Evolutionary conservation across 2,888 invertebrate genomes (phyloP).

Genomic region (Drosophila macrospina): DNA sequence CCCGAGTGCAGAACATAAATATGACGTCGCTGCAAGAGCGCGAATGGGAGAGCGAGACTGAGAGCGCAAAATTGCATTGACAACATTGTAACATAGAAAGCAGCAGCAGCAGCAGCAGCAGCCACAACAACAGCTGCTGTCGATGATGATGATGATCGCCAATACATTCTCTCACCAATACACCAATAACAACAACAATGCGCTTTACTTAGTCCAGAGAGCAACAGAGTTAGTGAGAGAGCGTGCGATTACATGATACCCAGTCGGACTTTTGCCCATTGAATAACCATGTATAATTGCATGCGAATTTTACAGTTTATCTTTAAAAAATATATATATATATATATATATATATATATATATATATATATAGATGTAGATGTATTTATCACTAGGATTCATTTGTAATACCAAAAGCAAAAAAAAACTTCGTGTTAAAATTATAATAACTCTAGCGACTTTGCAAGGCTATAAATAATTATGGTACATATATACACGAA

Average conservation of each 20-base stretch:
- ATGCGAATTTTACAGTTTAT: not conserved
- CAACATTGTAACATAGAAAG: slow-evolving; percentile 8
- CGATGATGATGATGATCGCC: slow-evolving; percentile 9
- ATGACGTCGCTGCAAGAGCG: slow-evolving; percentile 4
- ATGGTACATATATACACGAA: slow-evolving; percentile 19
- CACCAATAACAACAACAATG: not conserved
- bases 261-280: slow-evolving; percentile 30
- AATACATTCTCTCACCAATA: slow-evolving; percentile 1
- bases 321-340: not conserved
- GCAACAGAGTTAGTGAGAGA: not conserved
- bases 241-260: slow-evolving; percentile 20
- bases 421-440: slow-evolving; percentile 13
- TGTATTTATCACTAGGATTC: slow-evolving; percentile 4
- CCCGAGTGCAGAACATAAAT: not conserved
- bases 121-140: not conserved
- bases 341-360: not conserved
- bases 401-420: not conserved
- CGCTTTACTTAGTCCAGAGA: not conserved
- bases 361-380: no score
- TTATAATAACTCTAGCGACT: slow-evolving; percentile 52
- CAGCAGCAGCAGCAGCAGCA: slow-evolving; percentile 2
- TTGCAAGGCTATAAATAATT: slow-evolving; percentile 62
- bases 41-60: not conserved
- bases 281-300: slow-evolving; percentile 8
- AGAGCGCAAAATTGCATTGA: slow-evolving; percentile 14